Evolutionary conservation across 2,888 invertebrate genomes (phyloP).

Genomic region (Hyalella azteca): DNA sequence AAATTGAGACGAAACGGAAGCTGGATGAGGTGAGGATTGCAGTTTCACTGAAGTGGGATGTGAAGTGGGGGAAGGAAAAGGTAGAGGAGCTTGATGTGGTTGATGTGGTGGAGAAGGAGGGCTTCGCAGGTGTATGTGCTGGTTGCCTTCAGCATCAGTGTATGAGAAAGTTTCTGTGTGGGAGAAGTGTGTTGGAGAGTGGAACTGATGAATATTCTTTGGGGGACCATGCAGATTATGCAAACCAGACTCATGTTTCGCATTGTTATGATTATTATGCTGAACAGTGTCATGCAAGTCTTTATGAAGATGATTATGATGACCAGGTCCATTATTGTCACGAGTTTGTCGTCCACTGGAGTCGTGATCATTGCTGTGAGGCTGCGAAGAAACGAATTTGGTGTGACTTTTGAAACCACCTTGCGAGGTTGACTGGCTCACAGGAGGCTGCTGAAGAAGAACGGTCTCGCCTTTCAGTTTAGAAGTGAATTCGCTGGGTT

Average conservation of each 20-base stretch:
- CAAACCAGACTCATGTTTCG: neutral
- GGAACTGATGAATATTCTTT: neutral
- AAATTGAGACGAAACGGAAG: neutral
- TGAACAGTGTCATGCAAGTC: neutral
- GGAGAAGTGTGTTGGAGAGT: neutral
- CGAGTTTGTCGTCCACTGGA: neutral
- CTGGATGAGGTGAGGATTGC: neutral
- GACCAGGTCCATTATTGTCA: neutral
- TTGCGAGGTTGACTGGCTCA: neutral
- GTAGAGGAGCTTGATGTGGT: neutral
- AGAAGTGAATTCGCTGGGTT: neutral
- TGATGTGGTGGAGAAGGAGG: neutral
- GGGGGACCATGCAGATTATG: neutral
- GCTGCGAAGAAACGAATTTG: neutral
- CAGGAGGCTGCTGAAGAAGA: neutral
- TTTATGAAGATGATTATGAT: neutral
- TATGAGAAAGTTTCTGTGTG: neutral
- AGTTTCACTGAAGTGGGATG: neutral
- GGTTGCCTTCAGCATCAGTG: neutral
- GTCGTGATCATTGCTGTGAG: neutral
- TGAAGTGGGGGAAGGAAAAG: neutral
- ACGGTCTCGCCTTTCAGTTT: neutral
- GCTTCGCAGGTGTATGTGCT: neutral
- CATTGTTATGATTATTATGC: neutral
- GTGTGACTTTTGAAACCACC: neutral